Evolutionary conservation across 2,797 vertebrate genomes (phyloP), one percentile per base, ranked within the genome.

Genomic region (Crocodylus rhombifer): DNA sequence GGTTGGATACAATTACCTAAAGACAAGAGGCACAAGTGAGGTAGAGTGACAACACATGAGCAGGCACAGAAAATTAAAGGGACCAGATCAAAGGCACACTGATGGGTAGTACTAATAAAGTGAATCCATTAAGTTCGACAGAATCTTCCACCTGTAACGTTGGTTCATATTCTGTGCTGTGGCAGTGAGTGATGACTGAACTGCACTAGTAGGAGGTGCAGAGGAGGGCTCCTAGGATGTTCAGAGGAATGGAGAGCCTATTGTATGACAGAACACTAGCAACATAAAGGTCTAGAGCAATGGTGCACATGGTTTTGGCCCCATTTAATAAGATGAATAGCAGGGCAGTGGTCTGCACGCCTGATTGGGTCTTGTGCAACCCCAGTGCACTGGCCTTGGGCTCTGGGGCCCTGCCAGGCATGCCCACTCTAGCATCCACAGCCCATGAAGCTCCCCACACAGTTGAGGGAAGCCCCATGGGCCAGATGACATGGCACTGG

Each of bases 271-370:
- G 25, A 95, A 77, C 1, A 28, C 36, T 36, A 79, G 30, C n/a
- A 83, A 88, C 86, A 91, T 28, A 26, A 81, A 69, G 58, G 91
- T 42, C 18, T 69, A 78, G 14, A 51, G 42, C 10, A 51, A 51
- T 10, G 42, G 42, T 51, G 42, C 42, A 51, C 42, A 51, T 51
- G 42, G 42, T 51, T 51, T 51, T 11, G 42, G 10, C 9, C 42
- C 42, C 42, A 51, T 51, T 51, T 9, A 9, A 51, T 51, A 51
- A 51, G 42, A 51, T 3, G 42, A 51, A 51, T 51, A 51, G 42
- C 42, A 10, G 42, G 42, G 42, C 42, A 10, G 42, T 10, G 10
- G 42, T 51, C 42, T 51, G 10, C 42, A 51, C 2, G 3, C 42
- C 42, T 11, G 42, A 51, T 3, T 51, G 42, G 42, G 42, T 51